Evolutionary conservation across 92 coral and sea anemone genomes (phyloP).

Genomic region (Paramuricea clavata): DNA sequence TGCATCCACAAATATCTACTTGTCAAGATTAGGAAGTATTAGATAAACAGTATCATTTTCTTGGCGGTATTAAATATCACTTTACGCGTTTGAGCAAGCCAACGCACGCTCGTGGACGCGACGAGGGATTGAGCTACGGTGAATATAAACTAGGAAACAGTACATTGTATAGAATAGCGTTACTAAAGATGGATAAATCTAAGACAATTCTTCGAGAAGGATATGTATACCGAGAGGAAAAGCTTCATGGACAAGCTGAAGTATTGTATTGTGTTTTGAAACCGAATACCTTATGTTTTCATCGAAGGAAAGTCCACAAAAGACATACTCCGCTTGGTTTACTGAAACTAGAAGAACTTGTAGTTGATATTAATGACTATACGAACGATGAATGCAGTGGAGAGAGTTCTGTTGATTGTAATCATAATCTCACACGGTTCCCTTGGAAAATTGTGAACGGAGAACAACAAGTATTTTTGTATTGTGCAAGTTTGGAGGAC

Average conservation of each 20-base stretch:
- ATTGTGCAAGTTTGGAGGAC: constrained; percentile 13
- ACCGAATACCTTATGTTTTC: constrained; percentile 6
- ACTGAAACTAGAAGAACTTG: constrained; percentile 15
- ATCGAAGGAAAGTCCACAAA: constrained; percentile 34
- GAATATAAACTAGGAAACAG: neutral
- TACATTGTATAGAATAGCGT: neutral
- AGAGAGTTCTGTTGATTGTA: neutral
- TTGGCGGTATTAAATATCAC: neutral
- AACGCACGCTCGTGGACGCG: neutral
- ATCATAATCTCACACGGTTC: neutral
- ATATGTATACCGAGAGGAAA: constrained; percentile 4
- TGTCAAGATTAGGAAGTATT: neutral
- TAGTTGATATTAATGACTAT: neutral
- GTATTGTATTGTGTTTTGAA: constrained; percentile 38
- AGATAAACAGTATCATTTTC: neutral
- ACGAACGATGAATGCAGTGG: neutral
- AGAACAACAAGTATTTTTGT: neutral
- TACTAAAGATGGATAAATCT: constrained; percentile 14
- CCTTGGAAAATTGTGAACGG: neutral
- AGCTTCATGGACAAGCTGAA: neutral
- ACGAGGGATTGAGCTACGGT: neutral
- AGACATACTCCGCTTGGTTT: constrained; percentile 31
- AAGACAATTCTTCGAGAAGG: constrained; percentile 21
- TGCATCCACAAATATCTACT: neutral
- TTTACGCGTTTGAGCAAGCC: neutral